Conservation (phyloP, 1,140 invertebrate species). For the Epicauta chinensis region DNA sequence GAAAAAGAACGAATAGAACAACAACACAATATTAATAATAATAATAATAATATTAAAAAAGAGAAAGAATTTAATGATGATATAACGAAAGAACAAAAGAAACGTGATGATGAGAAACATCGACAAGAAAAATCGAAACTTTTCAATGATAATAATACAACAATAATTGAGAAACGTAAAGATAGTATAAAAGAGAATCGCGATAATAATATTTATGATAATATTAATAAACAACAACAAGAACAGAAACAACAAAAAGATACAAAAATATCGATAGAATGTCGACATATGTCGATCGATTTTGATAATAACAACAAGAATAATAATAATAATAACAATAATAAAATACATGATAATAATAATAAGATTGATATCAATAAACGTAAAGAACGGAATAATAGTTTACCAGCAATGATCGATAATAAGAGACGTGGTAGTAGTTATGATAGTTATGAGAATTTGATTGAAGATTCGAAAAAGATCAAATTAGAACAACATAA, state of each 20-base stretch:
- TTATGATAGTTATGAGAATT: conserved; percentile 60
- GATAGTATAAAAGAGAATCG: conserved; percentile 42
- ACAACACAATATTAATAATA: conserved; percentile 18
- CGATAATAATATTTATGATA: conserved; percentile 39
- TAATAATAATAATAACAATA: conserved; percentile 11
- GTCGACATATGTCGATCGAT: conserved; percentile 37
- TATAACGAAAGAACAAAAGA: conserved; percentile 24
- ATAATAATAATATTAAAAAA: conserved; percentile 19
- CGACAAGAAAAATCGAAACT: conserved; percentile 35
- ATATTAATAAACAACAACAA: conserved; percentile 32
- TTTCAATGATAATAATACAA: conserved; percentile 24
- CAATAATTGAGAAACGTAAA: conserved; percentile 30
- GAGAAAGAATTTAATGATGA: conserved; percentile 32
- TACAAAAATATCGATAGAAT: conserved; percentile 30
- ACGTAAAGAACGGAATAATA: conserved; percentile 53
- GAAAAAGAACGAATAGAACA: conserved; percentile 40
- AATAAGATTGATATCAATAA: conserved; percentile 37
- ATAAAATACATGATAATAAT: conserved; percentile 7
- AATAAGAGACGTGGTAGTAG: conserved; percentile 70
- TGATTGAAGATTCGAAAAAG: conserved; percentile 59
- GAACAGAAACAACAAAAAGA: conserved; percentile 29
- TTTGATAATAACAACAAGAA: conserved; percentile 26
- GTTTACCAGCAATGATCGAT: conserved; percentile 55
- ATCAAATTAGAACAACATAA: conserved; percentile 51
- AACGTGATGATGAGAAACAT: conserved; percentile 25